Conservation (phyloP, 2,113 vertebrate species). For the Empidonax traillii region DNA sequence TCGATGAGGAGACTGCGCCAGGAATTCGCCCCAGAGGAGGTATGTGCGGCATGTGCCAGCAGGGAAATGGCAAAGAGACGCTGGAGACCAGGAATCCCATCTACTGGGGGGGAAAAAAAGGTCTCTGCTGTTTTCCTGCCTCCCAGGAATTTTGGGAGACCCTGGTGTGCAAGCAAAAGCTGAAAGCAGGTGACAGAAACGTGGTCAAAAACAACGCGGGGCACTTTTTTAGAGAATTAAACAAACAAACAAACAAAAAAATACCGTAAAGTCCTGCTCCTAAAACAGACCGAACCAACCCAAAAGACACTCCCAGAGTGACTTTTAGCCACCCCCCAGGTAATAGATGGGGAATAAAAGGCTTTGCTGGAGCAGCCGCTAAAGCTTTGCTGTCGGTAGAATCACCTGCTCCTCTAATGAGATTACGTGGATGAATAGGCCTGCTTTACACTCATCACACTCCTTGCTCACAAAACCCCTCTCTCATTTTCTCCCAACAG, state of each 20-base stretch:
- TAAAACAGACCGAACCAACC: neutral
- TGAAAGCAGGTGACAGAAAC: neutral
- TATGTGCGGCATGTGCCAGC: neutral
- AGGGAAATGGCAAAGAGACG: neutral
- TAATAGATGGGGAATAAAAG: neutral
- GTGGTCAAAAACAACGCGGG: rapidly evolving
- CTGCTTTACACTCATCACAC: neutral
- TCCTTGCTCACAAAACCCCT: neutral
- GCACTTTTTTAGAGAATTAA: neutral
- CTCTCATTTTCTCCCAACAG: neutral
- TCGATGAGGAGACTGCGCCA: neutral
- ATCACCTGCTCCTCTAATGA: slow-evolving; percentile 28
- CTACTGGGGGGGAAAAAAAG: neutral
- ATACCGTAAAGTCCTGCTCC: neutral
- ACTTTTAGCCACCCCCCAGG: neutral
- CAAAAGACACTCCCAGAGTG: neutral
- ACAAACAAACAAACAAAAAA: neutral
- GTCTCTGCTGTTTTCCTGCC: neutral
- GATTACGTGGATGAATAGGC: neutral
- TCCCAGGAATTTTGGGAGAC: neutral
- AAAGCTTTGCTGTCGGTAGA: neutral
- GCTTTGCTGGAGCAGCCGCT: neutral
- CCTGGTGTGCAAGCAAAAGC: neutral
- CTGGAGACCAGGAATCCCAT: neutral
- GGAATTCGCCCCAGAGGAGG: slow-evolving; percentile 44